phyloP scores from a whole-genome alignment of 2,888 invertebrate genomes.

The Melolontha melolontha region DNA sequence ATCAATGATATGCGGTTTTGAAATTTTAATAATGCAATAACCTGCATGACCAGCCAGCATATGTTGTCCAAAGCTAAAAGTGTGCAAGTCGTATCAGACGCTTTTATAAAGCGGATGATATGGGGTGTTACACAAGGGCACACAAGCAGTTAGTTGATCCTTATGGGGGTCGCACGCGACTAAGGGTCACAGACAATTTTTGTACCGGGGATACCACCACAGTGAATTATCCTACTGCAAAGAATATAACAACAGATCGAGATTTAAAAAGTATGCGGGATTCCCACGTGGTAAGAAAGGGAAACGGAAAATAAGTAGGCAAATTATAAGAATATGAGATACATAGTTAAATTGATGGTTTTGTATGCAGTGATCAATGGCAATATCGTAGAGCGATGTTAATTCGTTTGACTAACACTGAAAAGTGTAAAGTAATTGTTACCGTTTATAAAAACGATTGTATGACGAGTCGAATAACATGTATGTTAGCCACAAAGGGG shows the following conservation, averaged over 20 bases:
- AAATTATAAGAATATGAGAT: slow-evolving; percentile 6
- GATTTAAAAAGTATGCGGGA: slow-evolving; percentile 50
- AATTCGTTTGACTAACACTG: neutral
- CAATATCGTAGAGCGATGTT: neutral
- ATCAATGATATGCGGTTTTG: slow-evolving; percentile 9
- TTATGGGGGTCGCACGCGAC: slow-evolving; percentile 59
- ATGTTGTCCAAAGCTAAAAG: slow-evolving; percentile 47
- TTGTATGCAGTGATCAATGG: neutral
- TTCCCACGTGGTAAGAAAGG: slow-evolving; percentile 46
- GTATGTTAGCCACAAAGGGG: no score
- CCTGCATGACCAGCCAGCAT: slow-evolving; percentile 56
- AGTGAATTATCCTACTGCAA: neutral
- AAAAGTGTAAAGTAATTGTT: no score
- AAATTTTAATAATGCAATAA: slow-evolving; percentile 49
- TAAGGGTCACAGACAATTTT: slow-evolving; percentile 46
- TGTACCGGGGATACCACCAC: slow-evolving; percentile 23
- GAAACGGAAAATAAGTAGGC: slow-evolving; percentile 13
- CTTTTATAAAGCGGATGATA: slow-evolving; percentile 38
- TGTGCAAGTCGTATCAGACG: slow-evolving; percentile 44
- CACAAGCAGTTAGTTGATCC: slow-evolving; percentile 14
- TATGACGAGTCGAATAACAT: no score
- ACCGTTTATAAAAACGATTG: no score
- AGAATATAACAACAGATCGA: slow-evolving; percentile 26
- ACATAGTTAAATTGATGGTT: slow-evolving; percentile 16
- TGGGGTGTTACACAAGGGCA: slow-evolving; percentile 29